Evolutionary conservation across 2,888 invertebrate genomes (phyloP), one percentile per base, ranked within the genome.

Genomic region (Conchocele bisecta): DNA sequence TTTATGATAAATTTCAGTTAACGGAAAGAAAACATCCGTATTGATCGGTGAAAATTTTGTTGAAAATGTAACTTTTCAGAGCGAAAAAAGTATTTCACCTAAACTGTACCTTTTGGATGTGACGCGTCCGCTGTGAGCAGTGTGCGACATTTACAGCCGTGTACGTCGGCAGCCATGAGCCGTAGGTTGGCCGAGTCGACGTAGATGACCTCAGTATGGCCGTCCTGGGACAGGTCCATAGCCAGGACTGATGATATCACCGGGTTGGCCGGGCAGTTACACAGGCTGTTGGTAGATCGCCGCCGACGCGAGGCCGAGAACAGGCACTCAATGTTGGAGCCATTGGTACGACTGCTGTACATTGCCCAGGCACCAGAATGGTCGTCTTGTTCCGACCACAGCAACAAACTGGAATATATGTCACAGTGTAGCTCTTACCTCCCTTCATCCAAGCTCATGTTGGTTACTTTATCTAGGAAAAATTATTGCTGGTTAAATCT

Each of bases 161-260:
- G 58, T 54, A 79, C 70, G 56, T 86, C 86, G 3, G 86, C 65
- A 17, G 83, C 80, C 24, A 82, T 63, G n/a, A 88, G 72, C 15
- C 75, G 50, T n/a, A 74, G 58, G 1, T 73, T 70, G 3, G n/a
- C 35, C 4, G 24, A 50, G 44, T 87, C 83, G 13, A 81, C 80
- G 63, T 84, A 80, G 26, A 86, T 56, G 3, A 87, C 72, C 53
- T 85, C 83, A 26, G 82, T 85, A 11, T 75, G 50, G 3, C 81
- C 82, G 26, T 82, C 80, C 67, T 92, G 93, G 0, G 94, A 94
- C 88, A 94, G 93, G 85, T 96, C 96, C 13, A 96, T 91, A 0
- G 94, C 93, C 85, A 96, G 94, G 0, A 93, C 92, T 69, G 93
- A 93, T 7, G 94, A 94, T 3, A 95, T 93, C 76, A 93, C 92